Percentiles rank a stretch among this genome's conserved stretches.
Conservation (phyloP, 1,140 invertebrate species). For the Drosophila grimshawi region DNA sequence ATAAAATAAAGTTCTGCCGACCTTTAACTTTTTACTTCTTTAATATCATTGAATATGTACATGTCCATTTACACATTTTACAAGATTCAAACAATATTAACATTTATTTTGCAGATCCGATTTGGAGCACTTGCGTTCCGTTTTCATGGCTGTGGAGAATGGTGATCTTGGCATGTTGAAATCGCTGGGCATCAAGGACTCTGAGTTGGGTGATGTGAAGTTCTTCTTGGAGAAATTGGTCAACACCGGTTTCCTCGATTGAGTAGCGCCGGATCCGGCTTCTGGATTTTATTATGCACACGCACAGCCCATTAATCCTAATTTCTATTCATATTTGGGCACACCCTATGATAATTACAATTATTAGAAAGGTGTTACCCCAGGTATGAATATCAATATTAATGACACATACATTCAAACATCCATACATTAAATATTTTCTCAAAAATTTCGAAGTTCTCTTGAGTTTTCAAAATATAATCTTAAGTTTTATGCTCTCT, state of each 20-base stretch:
- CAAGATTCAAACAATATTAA: too few species aligned
- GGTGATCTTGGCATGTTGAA: constrained; percentile 97
- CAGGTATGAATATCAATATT: constrained; percentile 9
- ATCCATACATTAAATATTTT: constrained; percentile 40
- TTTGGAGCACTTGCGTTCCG: constrained; percentile 95
- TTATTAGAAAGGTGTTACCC: constrained; percentile 61
- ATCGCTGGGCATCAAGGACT: constrained; percentile 97
- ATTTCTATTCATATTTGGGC: constrained; percentile 87
- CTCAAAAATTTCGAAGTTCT: constrained; percentile 46
- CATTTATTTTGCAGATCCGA: constrained; percentile 87
- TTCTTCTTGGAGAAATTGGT: constrained; percentile 98
- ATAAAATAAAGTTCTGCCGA: too few species aligned
- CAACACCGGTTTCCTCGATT: constrained; percentile 98
- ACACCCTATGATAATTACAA: constrained; percentile 80
- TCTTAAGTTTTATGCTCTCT: constrained; percentile 9
- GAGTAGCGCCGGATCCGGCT: constrained; percentile 89
- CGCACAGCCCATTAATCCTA: constrained; percentile 87
- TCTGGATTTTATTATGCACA: constrained; percentile 87
- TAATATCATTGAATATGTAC: too few species aligned
- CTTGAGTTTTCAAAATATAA: constrained; percentile 2
- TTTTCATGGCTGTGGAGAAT: constrained; percentile 98
- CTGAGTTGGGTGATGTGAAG: constrained; percentile 97
- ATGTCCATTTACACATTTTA: too few species aligned
- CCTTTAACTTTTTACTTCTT: too few species aligned
- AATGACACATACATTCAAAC: constrained; percentile 13